Evolutionary conservation across 2,888 invertebrate species (phyloP).

Genomic region (Aphrophora alni): DNA sequence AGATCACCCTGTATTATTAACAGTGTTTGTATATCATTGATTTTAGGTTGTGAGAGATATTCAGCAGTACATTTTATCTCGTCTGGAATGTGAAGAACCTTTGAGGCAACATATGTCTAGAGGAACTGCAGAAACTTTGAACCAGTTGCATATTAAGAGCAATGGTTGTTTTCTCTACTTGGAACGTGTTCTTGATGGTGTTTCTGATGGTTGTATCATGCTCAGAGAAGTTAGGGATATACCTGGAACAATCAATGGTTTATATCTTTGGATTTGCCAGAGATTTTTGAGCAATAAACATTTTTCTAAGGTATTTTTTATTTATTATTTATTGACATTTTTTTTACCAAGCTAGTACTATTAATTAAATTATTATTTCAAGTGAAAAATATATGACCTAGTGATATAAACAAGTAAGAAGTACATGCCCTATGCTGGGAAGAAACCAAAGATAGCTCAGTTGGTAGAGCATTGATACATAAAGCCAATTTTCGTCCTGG

Average conservation of each 20-base stretch:
- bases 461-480: too few relatives aligned
- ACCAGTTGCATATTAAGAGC: constrained; percentile 94
- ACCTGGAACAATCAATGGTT: constrained; percentile 92
- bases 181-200: constrained; percentile 88
- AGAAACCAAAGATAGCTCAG: too few relatives aligned
- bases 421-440: too few relatives aligned
- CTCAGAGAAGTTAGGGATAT: constrained; percentile 91
- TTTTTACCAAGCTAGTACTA: too few relatives aligned
- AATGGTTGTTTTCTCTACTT: constrained; percentile 91
- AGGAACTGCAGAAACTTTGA: constrained; percentile 93
- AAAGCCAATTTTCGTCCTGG: too few relatives aligned
- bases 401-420: too few relatives aligned
- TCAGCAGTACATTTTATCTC: constrained; percentile 90
- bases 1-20: too few relatives aligned
- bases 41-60: constrained; percentile 90
- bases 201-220: constrained; percentile 91
- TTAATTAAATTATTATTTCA: too few relatives aligned
- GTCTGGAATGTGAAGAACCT: constrained; percentile 88
- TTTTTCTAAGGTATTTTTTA: constrained; percentile 73
- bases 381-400: too few relatives aligned
- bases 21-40: too few relatives aligned
- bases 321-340: too few relatives aligned
- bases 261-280: constrained; percentile 95
- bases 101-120: constrained; percentile 87
- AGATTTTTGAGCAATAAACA: constrained; percentile 87